A percentile compares a stretch with the other conserved stretches of the same genome.
phyloP scores from a whole-genome alignment of 2,888 invertebrate genomes.

The Synergus japonicus region DNA sequence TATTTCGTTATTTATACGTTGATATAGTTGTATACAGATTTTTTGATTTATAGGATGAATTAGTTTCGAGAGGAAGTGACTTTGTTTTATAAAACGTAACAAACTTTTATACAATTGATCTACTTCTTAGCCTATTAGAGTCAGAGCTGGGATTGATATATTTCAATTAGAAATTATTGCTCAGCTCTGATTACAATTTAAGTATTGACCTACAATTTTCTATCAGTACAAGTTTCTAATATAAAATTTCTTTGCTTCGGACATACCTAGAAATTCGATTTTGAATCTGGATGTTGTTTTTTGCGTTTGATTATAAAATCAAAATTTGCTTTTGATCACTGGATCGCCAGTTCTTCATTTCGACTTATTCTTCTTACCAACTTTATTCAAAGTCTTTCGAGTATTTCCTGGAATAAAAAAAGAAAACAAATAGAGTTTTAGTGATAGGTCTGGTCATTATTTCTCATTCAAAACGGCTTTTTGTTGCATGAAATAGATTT shows the following conservation, averaged over 20 bases:
- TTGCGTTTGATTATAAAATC: constrained; percentile 7
- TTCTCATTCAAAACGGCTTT: neutral
- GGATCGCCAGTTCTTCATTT: constrained; percentile 55
- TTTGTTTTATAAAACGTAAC: constrained; percentile 4
- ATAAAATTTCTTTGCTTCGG: neutral
- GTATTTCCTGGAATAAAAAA: constrained; percentile 63
- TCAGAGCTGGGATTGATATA: constrained; percentile 12
- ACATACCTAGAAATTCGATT: neutral
- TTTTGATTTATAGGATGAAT: neutral
- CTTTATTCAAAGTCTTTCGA: constrained; percentile 61
- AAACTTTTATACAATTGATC: neutral
- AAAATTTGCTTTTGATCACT: constrained; percentile 11
- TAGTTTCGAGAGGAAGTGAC: neutral
- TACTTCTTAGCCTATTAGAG: neutral
- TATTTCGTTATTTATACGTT: neutral
- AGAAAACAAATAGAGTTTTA: constrained; percentile 44
- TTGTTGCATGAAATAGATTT: neutral
- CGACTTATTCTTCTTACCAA: constrained; percentile 65
- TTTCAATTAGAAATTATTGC: neutral
- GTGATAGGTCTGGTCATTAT: neutral
- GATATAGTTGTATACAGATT: constrained; percentile 3
- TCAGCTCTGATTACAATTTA: constrained; percentile 12
- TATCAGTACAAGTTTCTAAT: neutral
- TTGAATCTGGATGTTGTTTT: neutral
- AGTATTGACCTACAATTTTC: neutral